These are phyloP conservation scores for Myotis lucifugus DNA, from an alignment of 2,113 vertebrate species.

Conservation along the genomic window DNA sequence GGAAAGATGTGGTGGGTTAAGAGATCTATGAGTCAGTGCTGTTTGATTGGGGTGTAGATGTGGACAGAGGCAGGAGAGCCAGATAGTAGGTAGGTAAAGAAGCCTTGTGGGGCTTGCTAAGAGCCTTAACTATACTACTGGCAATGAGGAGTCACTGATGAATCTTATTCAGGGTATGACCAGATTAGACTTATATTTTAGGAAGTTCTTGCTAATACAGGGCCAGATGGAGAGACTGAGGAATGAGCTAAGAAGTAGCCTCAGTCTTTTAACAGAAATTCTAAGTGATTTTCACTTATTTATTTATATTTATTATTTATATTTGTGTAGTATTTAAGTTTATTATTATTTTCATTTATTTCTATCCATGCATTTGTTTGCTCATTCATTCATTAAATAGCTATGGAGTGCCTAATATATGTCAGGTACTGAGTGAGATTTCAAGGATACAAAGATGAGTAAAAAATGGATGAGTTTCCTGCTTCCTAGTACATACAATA, in stretches of 20 bases:
- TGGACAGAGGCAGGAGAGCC: neutral
- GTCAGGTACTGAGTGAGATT: neutral
- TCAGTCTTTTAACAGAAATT: neutral
- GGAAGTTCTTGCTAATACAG: neutral
- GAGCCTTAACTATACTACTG: neutral
- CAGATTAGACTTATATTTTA: neutral
- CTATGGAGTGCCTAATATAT: neutral
- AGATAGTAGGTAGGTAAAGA: neutral
- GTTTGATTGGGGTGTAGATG: neutral
- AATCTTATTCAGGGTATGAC: neutral
- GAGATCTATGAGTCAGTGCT: neutral
- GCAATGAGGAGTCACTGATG: neutral
- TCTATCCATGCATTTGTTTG: neutral
- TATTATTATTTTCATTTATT: neutral
- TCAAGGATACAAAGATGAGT: neutral
- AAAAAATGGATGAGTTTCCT: neutral
- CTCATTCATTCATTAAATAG: neutral
- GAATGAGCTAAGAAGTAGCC: neutral
- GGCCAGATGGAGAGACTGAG: neutral
- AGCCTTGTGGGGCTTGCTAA: rapidly evolving
- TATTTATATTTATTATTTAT: neutral
- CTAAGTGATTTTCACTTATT: neutral
- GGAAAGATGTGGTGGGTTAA: neutral
- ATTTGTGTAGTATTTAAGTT: neutral
- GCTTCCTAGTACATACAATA: neutral